A percentile compares a stretch with the other conserved stretches of the same genome.
Evolutionary conservation across 2,797 vertebrate genomes (phyloP).

Genomic region (Peromyscus aztecus): DNA sequence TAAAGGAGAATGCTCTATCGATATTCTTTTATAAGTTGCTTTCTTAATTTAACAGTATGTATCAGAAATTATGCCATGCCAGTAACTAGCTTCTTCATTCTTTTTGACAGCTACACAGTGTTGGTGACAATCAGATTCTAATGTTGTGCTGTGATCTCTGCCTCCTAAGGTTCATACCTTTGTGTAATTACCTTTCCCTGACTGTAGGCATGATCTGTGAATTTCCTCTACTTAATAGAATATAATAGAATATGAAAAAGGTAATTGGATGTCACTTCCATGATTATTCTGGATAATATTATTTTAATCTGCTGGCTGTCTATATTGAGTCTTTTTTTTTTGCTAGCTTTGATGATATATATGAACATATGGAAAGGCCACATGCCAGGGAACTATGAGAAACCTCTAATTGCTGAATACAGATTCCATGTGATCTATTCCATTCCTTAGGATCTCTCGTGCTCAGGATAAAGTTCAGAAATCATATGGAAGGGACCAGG

Average conservation of each 20-base stretch:
- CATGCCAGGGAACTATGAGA: neutral
- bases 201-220: neutral
- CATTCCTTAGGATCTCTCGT: neutral
- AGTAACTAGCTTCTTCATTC: neutral
- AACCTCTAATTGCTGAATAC: neutral
- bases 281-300: constrained; percentile 2
- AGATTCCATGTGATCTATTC: neutral
- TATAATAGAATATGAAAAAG: constrained; percentile 6
- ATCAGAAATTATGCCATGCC: neutral
- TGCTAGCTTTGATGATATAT: neutral
- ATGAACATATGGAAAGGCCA: neutral
- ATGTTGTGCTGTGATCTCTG: neutral
- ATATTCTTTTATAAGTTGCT: neutral
- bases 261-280: neutral
- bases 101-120: neutral
- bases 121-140: neutral
- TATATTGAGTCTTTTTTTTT: neutral
- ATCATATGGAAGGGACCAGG: neutral
- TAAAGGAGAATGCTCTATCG: neutral
- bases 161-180: neutral
- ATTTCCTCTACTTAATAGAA: constrained; percentile 2
- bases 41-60: neutral
- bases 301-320: neutral
- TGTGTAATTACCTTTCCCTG: constrained; percentile 6
- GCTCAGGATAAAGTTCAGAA: neutral